Conservation (phyloP, 2,113 vertebrate species). For the Leucosticte australis region DNA sequence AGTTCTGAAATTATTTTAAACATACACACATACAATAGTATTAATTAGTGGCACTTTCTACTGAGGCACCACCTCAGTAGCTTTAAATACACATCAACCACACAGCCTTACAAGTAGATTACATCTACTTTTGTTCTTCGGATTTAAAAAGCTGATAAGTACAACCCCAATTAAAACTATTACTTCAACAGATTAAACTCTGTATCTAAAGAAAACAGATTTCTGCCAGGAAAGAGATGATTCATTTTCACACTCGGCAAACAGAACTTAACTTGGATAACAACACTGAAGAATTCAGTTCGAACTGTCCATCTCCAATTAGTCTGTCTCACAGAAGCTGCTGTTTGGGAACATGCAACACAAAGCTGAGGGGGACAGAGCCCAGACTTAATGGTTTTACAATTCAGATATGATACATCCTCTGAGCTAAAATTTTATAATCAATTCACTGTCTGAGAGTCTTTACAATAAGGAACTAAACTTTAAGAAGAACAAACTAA, state of each 20-base stretch:
- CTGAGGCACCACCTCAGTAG: not conserved
- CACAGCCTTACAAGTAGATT: not conserved
- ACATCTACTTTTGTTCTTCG: not conserved
- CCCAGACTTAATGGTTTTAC: not conserved
- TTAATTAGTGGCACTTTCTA: not conserved
- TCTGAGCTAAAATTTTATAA: not conserved
- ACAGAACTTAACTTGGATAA: not conserved
- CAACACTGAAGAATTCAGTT: not conserved
- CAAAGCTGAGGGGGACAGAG: not conserved
- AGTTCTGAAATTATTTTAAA: slow-evolving; percentile 74
- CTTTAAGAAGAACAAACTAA: not conserved
- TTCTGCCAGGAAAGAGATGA: not conserved
- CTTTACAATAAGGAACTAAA: not conserved
- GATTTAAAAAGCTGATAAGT: not conserved
- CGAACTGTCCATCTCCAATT: not conserved
- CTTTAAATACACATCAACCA: not conserved
- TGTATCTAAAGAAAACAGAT: slow-evolving; percentile 32
- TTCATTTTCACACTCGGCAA: not conserved
- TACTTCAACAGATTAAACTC: slow-evolving; percentile 28
- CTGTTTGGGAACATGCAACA: not conserved
- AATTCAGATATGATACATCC: not conserved
- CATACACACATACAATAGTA: not conserved
- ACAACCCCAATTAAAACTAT: slow-evolving; percentile 38
- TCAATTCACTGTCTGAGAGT: not conserved
- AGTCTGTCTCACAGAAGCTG: not conserved